A percentile compares a stretch with the other conserved stretches of the same genome.
Conservation (phyloP, 30 jellyfish, hydroid and myxozoan species). For the Pelagia noctiluca region DNA sequence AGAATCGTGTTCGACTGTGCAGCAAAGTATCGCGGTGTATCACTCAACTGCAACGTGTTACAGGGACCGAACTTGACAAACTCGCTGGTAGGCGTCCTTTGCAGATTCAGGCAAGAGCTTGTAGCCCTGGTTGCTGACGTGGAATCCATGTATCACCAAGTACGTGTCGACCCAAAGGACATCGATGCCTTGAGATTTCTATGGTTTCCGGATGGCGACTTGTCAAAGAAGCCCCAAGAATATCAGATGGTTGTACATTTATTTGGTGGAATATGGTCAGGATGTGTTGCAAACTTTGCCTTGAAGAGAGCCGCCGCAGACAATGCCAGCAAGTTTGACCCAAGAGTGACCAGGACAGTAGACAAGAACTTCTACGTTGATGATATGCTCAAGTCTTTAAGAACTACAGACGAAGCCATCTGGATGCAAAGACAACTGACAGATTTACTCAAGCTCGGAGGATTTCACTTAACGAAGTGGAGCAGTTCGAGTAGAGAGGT, state of each 20-base stretch:
- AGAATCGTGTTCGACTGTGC: constrained; percentile 56
- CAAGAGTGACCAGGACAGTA: constrained; percentile 5
- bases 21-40: constrained; percentile 33
- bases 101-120: constrained; percentile 28
- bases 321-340: constrained; percentile 23
- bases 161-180: constrained; percentile 28
- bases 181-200: constrained; percentile 40
- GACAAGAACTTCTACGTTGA: constrained; percentile 57
- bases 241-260: constrained; percentile 43
- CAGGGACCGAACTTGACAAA: constrained; percentile 62
- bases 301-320: constrained; percentile 15
- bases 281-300: constrained; percentile 15
- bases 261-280: constrained; percentile 39
- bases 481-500: background rate
- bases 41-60: constrained; percentile 20
- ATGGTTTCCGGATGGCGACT: constrained; percentile 44
- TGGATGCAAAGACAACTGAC: constrained; percentile 34
- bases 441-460: constrained; percentile 35
- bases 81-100: constrained; percentile 32
- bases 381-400: constrained; percentile 32
- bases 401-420: constrained; percentile 7
- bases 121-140: constrained; percentile 40
- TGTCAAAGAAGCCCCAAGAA: background rate
- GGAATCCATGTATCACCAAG: constrained; percentile 53
- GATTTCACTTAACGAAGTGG: constrained; percentile 44